Evolutionary conservation across 2,113 vertebrate genomes (phyloP), one percentile per base, ranked within the genome.

Genomic region (Strix aluco): DNA sequence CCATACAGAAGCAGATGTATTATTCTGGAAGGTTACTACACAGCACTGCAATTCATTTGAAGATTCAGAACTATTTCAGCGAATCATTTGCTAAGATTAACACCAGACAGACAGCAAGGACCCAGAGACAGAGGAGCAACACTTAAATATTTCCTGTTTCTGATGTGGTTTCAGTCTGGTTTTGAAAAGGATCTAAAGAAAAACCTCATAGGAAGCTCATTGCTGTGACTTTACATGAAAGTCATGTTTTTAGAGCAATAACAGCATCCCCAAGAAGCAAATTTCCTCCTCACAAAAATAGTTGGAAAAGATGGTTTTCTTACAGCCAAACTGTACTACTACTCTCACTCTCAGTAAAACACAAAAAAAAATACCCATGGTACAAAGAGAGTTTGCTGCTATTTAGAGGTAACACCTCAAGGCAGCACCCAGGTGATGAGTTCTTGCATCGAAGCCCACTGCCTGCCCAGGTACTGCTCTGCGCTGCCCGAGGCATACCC

Each of bases 51-150:
- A 80, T 38, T 61, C 73, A 94, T 58, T 30, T 88, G 71, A 82
- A 94, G 74, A 91, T 70, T 88, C 86, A 63, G 23, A 85, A 69
- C 36, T 36, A 81, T 62, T 91, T 61, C 66, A 91, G n/a, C 90
- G 58, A 95, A 94, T 91, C 83, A 85, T 65, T 38, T 59, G 51
- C 89, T 87, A 80, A 95, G 94, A 95, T 95, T 85, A 96, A 95
- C 81, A 67, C 81, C 87, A 94, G 86, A 79, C 73, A 91, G 62
- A 19, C 83, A 79, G 71, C 74, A 70, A 90, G 51, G 62, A 82
- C 46, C 11, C 81, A 77, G 81, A 94, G 94, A 94, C 72, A 94
- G 88, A 46, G 40, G 46, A 95, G 72, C 17, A 78, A 51, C 0
- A 4, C n/a, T 72, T 58, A 75, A 87, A 62, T 85, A 89, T 80